A percentile compares a stretch with the other conserved stretches of the same genome.
phyloP scores from a whole-genome alignment of 2,888 invertebrate species.

The Bruchidius siliquastri region DNA sequence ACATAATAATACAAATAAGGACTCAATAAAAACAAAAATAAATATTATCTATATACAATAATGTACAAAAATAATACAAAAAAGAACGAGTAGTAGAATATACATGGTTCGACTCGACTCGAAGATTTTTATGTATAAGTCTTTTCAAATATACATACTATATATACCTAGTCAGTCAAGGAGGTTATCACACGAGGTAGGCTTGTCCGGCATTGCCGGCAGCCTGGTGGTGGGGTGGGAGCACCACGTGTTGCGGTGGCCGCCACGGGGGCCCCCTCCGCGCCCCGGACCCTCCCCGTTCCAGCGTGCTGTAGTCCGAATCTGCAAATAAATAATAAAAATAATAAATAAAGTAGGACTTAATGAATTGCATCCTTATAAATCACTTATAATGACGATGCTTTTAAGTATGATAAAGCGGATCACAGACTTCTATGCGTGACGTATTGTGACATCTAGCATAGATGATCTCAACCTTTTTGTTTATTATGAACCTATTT shows the following conservation, averaged over 20 bases:
- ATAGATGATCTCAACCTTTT: no score
- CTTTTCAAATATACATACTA: constrained; percentile 7
- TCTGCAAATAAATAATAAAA: constrained; percentile 44
- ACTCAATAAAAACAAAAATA: constrained; percentile 45
- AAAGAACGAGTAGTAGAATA: constrained; percentile 31
- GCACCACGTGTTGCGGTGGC: constrained; percentile 49
- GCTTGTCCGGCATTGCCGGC: constrained; percentile 56
- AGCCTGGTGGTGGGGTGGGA: constrained; percentile 20
- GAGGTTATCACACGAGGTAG: constrained; percentile 63
- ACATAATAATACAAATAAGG: constrained; percentile 47
- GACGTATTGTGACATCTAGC: no score
- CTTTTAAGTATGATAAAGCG: no score
- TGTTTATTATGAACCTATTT: no score
- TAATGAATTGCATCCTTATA: no score
- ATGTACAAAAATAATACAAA: constrained; percentile 50
- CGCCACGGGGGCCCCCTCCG: constrained; percentile 54
- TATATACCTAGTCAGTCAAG: constrained; percentile 47
- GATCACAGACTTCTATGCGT: no score
- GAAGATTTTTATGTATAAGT: constrained; percentile 18
- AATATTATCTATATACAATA: constrained; percentile 49
- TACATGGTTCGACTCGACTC: constrained; percentile 26
- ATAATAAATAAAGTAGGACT: no score
- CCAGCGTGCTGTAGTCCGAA: constrained; percentile 80
- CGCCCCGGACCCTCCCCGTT: constrained; percentile 57
- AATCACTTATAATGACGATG: no score